Base-by-base conservation (phyloP, 2,888 invertebrate species). In the Philopedon plagiatum region DNA sequence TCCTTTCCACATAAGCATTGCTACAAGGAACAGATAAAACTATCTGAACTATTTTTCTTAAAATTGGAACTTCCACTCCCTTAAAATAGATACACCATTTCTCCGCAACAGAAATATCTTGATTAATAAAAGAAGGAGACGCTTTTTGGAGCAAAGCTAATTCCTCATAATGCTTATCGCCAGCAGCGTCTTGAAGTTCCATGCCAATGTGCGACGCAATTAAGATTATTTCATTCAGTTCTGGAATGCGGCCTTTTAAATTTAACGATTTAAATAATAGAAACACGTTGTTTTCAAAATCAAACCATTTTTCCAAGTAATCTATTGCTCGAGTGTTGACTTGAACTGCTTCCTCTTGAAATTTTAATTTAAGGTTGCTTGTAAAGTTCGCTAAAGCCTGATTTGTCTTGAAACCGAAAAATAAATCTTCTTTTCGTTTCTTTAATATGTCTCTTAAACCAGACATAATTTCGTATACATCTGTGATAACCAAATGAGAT, bases 21-120 rank as follows among this genome's bases (percentile, higher is more conserved):
- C 54, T 46, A 46, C 46, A 46, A 46, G 46, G 15, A 46, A 46
- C 46, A 46, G 46, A 46, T 15, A 15, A 46, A 46, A 46, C 34
- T 34, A 34, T 34, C 5, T 34, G 34, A 46, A 46, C 34, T 34
- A 34, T 34, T 2, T 34, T 5, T 26, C 5, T 41, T 8, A 46
- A 8, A 13, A 46, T 46, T 46, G 41, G 9, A 41, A 9, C 15
- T 46, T 46, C 46, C 46, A 54, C 29, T 54, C 15, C n/a, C 54
- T 54, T 54, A 7, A 54, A 54, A 29, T 21, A 54, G 54, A 23
- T 26, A 23, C 54, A 54, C 54, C 54, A 26, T 54, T 54, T 54
- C 8, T 54, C 54, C 23, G n/a, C 54, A 54, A 54, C 54, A 54
- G 26, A 54, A 54, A 54, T 54, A 29, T 54, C 54, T 54, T 54